Evolutionary conservation across 2,113 vertebrate genomes (phyloP).

Genomic region (Glareola pratincola): DNA sequence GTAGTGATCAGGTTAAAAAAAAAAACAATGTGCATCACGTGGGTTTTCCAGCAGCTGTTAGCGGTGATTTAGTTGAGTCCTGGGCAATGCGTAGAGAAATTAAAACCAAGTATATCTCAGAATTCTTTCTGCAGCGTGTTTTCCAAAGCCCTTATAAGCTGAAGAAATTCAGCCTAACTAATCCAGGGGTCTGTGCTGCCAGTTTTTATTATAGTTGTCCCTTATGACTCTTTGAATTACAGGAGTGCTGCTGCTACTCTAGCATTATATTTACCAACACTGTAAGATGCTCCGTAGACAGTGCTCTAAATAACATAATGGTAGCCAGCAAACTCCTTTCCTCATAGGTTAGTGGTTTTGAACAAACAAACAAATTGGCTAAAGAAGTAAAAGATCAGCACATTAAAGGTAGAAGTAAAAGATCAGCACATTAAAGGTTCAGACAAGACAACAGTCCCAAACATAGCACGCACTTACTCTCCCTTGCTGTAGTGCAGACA

Average conservation of each 20-base stretch:
- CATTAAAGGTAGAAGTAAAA: neutral
- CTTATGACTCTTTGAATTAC: neutral
- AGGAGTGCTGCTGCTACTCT: neutral
- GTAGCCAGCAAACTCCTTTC: neutral
- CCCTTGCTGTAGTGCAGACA: neutral
- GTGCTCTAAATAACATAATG: neutral
- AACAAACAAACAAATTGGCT: neutral
- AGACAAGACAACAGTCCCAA: neutral
- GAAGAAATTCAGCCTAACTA: neutral
- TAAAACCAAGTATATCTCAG: neutral
- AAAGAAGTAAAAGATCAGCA: neutral
- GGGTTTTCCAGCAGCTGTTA: neutral
- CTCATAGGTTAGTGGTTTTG: neutral
- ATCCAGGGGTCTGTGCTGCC: neutral
- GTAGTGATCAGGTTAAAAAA: neutral
- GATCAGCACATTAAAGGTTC: neutral
- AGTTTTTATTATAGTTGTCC: neutral
- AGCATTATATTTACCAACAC: neutral
- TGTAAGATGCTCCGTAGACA: neutral
- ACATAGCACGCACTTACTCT: neutral
- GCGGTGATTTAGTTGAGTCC: neutral
- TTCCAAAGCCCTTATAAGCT: neutral
- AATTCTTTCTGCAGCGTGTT: neutral
- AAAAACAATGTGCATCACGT: rapidly evolving
- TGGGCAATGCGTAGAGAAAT: neutral